Conservation (phyloP, 2,888 invertebrate species). For the Drosophila siamana region DNA sequence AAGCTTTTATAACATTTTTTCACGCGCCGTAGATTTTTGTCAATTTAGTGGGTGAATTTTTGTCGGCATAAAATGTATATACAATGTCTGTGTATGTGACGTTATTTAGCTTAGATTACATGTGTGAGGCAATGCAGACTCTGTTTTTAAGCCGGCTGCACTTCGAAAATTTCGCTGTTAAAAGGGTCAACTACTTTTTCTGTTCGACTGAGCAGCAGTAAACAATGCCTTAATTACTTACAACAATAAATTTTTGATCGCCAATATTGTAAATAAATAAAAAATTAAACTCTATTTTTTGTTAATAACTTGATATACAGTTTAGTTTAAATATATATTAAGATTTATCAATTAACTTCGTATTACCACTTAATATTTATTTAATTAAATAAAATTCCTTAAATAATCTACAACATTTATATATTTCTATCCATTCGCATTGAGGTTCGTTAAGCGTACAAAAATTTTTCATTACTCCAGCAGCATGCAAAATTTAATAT, state of each 20-base stretch:
- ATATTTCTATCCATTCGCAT: slow-evolving; percentile 1
- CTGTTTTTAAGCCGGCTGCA: neutral
- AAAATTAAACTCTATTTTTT: too few species aligned
- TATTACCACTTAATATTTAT: neutral
- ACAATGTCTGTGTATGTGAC: neutral
- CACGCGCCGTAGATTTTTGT: slow-evolving; percentile 60
- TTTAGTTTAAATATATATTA: too few species aligned
- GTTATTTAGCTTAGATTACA: slow-evolving; percentile 33
- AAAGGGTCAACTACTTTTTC: neutral
- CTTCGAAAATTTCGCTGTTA: neutral
- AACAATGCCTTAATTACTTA: neutral
- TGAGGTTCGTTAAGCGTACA: neutral
- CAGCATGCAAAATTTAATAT: slow-evolving; percentile 27
- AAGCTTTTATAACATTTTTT: slow-evolving; percentile 63
- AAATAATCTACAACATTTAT: neutral
- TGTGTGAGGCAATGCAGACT: slow-evolving; percentile 26
- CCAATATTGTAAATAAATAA: too few species aligned
- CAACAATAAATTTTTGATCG: too few species aligned
- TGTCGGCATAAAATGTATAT: slow-evolving; percentile 6
- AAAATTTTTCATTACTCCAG: slow-evolving; percentile 7
- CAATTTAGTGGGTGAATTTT: slow-evolving; percentile 40
- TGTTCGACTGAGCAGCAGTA: too few species aligned
- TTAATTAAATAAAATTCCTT: neutral
- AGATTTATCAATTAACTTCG: too few species aligned
- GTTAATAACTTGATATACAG: too few species aligned